Evolutionary conservation across 2,888 invertebrate species (phyloP).

Genomic region (Callimorpha dominula): DNA sequence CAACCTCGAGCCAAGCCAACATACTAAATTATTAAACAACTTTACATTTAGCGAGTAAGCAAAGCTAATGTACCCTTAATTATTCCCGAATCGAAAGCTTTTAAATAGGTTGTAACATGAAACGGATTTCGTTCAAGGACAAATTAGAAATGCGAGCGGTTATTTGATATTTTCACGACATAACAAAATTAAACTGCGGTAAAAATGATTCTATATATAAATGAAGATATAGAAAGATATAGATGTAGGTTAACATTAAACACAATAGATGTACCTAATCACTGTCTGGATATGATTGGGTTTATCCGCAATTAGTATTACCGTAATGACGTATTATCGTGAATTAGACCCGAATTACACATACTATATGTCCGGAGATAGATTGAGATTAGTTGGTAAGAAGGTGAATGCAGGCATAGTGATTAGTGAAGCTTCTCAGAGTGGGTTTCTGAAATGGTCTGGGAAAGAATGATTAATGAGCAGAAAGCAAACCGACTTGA

Average conservation of each 20-base stretch:
- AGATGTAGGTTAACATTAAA: too few species aligned
- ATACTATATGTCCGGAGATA: neutral
- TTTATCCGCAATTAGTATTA: too few species aligned
- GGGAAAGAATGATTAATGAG: neutral
- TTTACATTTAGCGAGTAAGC: conserved; percentile 9
- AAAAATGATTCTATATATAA: neutral
- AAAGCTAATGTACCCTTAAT: conserved; percentile 8
- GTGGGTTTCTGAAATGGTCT: neutral
- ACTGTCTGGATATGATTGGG: too few species aligned
- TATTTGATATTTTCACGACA: conserved; percentile 4
- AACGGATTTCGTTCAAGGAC: conserved; percentile 12
- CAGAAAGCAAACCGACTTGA: neutral
- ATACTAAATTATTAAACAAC: conserved; percentile 9
- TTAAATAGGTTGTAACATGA: conserved; percentile 13
- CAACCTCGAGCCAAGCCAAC: conserved; percentile 4
- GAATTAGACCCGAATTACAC: neutral
- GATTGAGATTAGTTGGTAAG: neutral
- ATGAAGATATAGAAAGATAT: neutral
- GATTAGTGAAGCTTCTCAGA: neutral
- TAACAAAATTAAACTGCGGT: neutral
- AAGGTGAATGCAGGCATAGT: neutral
- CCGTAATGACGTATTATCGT: neutral
- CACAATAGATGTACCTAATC: too few species aligned
- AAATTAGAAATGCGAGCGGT: neutral
- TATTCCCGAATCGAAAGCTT: conserved; percentile 13